Percentiles rank a stretch among this genome's conserved stretches.
These are phyloP conservation scores for Myopa tessellatipennis DNA, from an alignment of 2,888 invertebrate genomes.

Conservation along the genomic window DNA sequence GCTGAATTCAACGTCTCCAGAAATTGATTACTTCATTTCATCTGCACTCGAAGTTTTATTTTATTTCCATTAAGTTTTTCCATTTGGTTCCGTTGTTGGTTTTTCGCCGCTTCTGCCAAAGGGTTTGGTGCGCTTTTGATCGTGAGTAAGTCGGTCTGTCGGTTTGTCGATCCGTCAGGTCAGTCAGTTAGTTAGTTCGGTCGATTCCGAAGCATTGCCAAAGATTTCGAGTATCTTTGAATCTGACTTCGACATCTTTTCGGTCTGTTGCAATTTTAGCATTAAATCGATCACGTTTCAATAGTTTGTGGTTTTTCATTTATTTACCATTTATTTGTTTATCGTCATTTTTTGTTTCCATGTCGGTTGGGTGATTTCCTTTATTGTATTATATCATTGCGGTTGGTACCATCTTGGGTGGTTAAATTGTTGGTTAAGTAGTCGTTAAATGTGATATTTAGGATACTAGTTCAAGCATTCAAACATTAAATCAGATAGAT, in stretches of 20 bases:
- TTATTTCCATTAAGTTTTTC: constrained; percentile 38
- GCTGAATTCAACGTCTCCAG: constrained; percentile 27
- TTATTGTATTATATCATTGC: background rate
- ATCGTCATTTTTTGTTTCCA: constrained; percentile 6
- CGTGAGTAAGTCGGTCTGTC: constrained; percentile 30
- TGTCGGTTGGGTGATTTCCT: background rate
- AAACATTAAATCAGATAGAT: no score
- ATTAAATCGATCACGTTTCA: constrained; percentile 53
- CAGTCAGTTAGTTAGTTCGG: background rate
- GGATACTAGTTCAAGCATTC: no score
- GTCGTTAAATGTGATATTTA: background rate
- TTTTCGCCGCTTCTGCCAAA: background rate
- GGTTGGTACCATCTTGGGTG: constrained; percentile 9
- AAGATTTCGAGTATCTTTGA: background rate
- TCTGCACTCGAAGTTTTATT: constrained; percentile 34
- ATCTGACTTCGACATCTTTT: background rate
- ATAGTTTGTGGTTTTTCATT: constrained; percentile 49
- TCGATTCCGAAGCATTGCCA: background rate
- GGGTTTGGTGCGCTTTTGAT: background rate
- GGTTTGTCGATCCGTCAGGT: no score
- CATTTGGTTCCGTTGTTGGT: constrained; percentile 29
- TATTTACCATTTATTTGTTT: constrained; percentile 33
- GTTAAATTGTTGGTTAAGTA: constrained; percentile 4
- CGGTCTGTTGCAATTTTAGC: constrained; percentile 23
- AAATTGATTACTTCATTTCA: constrained; percentile 40